These are phyloP conservation scores for Trididemnum miniatum DNA, from an alignment of 23 tunicate genomes.

Conservation along the genomic window DNA sequence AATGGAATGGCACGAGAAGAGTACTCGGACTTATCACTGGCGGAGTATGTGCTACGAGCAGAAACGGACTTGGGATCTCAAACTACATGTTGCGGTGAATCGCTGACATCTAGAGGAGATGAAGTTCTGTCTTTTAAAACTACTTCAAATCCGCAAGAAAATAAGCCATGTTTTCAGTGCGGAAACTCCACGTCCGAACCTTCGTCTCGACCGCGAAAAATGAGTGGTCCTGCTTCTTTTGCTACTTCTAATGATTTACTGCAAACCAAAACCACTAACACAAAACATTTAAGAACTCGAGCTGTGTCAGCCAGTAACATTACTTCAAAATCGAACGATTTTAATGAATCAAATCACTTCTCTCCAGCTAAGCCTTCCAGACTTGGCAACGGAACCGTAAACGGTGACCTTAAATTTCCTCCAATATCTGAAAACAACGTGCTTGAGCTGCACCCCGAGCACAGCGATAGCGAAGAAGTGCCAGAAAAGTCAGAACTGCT, in stretches of 20 bases:
- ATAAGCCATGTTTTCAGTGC: too few relatives aligned
- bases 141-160: background rate
- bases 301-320: background rate
- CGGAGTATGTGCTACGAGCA: background rate
- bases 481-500: background rate
- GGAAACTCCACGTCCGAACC: background rate
- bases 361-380: background rate
- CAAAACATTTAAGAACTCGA: too few relatives aligned
- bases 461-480: background rate
- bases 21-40: background rate
- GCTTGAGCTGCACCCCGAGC: background rate
- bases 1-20: background rate
- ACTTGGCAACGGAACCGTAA: background rate
- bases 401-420: background rate
- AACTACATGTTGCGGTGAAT: background rate
- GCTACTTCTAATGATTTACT: background rate
- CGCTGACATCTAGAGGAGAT: background rate
- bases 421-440: conserved; percentile 34
- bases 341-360: too few relatives aligned
- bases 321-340: background rate
- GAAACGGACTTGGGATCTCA: background rate
- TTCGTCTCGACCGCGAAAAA: background rate
- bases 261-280: too few relatives aligned
- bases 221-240: background rate
- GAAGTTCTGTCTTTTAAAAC: background rate